Evolutionary conservation across 1,140 invertebrate species (phyloP), one percentile per base, ranked within the genome.

Genomic region (Drosophila pseudoobscura): DNA sequence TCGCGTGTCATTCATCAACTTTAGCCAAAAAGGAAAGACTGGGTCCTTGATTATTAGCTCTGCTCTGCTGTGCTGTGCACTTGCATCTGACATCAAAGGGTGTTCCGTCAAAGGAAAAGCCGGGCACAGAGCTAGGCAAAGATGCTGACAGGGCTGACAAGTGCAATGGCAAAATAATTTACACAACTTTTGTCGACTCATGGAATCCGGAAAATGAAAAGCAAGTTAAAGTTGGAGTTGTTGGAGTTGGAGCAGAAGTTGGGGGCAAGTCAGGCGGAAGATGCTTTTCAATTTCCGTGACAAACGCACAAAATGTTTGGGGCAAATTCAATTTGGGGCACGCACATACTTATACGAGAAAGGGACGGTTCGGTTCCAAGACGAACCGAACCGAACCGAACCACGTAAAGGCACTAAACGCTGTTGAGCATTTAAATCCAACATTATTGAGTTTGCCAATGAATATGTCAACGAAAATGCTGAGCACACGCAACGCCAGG

Each of bases 401-500:
- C 68, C 61, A 73, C 69, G 74, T 74, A 74, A 41, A 56, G 59
- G 72, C 65, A 70, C 64, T 70, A 80, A 78, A 70, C 75, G 75
- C 62, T 54, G 62, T 52, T 56, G 60, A 79, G 79, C 78, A 88
- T 88, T 88, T 88, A 88, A 88, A 88, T 88, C 75, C 75, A 78
- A 79, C 84, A 83, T 88, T 88, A 88, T 83, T 88, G 84, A 62
- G 75, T 83, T 88, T 88, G 45, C 72, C 83, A 79, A 87, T 88
- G 83, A 88, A 88, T 88, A 88, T 88, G 83, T 88, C 83, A 88
- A 89, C 78, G 79, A 77, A 83, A 82, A 73, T 75, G 75, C 65
- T 68, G 50, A 88, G 44, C 56, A 72, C 80, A 68, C 61, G 57
- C 52, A 43, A 31, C 8, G 43, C 7, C 39, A 39, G 60, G 44